Conservation (phyloP, 2,888 invertebrate species). For the Agonopterix subpropinquella region DNA sequence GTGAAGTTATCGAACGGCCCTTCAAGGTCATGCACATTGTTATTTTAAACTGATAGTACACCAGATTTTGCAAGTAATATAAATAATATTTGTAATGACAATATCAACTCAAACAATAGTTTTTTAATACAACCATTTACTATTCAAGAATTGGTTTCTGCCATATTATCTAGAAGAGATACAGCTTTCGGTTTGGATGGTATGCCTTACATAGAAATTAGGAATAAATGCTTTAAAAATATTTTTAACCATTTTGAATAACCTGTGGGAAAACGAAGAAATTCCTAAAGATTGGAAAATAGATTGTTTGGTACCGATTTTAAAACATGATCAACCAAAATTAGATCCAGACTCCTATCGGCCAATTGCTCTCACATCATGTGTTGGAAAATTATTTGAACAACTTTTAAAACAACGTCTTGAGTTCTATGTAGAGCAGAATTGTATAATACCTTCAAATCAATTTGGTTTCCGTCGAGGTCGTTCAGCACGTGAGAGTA, state of each 20-base stretch:
- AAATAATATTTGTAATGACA: neutral
- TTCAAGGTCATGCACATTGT: no score
- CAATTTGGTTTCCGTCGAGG: conserved; percentile 12
- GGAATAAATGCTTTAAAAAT: neutral
- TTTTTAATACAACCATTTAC: neutral
- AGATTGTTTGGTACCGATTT: conserved; percentile 9
- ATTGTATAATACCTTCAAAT: conserved; percentile 10
- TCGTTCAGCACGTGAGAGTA: conserved; percentile 6
- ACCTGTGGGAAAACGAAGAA: conserved; percentile 1
- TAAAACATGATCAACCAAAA: conserved; percentile 7
- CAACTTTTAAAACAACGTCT: conserved; percentile 10
- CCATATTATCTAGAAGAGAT: neutral
- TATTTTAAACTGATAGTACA: no score
- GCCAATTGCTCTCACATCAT: conserved; percentile 11
- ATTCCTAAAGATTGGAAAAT: conserved; percentile 8
- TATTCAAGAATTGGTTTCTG: neutral
- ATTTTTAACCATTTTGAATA: conserved; percentile 1
- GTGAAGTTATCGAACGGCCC: no score
- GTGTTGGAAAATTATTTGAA: conserved; percentile 12
- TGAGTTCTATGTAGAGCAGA: conserved; percentile 8
- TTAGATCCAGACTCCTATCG: conserved; percentile 7
- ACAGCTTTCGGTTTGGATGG: neutral
- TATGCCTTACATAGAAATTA: neutral
- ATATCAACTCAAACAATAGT: no score
- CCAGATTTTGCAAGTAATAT: neutral